Conservation (phyloP, 2,113 vertebrate genomes). For the Hippocampus abdominalis region DNA sequence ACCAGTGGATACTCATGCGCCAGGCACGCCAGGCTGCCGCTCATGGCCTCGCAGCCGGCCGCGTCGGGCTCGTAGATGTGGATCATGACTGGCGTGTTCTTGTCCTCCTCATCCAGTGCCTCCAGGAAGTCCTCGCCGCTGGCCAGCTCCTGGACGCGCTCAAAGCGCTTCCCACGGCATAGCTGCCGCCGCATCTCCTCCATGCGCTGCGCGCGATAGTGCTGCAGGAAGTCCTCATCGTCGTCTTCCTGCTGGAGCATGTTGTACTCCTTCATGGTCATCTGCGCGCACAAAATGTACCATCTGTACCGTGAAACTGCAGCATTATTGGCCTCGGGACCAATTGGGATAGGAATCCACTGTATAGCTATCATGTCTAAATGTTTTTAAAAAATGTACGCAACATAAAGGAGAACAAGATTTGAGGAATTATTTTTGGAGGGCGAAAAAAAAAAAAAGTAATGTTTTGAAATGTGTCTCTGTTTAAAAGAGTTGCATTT, state of each 20-base stretch:
- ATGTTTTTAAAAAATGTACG: too few species aligned
- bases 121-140: constrained; percentile 89
- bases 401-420: too few species aligned
- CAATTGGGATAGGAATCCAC: too few species aligned
- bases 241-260: constrained; percentile 80
- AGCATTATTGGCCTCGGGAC: too few species aligned
- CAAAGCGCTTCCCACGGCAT: constrained; percentile 82
- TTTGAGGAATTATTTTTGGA: too few species aligned
- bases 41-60: constrained; percentile 86
- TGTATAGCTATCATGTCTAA: too few species aligned
- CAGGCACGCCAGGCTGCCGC: constrained; percentile 89
- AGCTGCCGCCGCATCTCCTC: constrained; percentile 92
- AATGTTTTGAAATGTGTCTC: neutral
- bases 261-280: constrained; percentile 88
- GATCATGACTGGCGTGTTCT: constrained; percentile 85
- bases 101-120: constrained; percentile 87
- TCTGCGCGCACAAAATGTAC: constrained; percentile 59
- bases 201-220: constrained; percentile 93
- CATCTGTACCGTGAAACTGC: neutral
- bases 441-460: too few species aligned
- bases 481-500: neutral
- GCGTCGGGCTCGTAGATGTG: constrained; percentile 90
- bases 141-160: constrained; percentile 82
- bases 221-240: constrained; percentile 89
- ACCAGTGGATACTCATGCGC: constrained; percentile 88